Evolutionary conservation across 2,797 vertebrate species (phyloP).

Genomic region (Catamblyrhynchus diadema): DNA sequence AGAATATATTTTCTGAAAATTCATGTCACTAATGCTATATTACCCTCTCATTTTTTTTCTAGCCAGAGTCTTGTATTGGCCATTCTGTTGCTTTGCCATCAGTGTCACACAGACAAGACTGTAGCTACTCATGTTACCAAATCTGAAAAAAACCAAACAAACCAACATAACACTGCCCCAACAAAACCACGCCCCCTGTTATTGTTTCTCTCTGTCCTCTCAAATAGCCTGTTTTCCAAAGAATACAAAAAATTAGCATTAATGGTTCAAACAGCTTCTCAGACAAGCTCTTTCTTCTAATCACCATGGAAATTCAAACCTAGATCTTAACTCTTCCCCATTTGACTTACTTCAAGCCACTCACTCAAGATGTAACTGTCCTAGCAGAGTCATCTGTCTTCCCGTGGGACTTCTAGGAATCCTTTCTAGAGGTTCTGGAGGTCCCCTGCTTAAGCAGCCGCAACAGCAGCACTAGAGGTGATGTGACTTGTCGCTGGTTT

Average conservation of each 20-base stretch:
- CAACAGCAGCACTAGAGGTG: not conserved
- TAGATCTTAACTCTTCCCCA: not conserved
- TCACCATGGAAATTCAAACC: not conserved
- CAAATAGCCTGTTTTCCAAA: not conserved
- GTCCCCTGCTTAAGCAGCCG: not conserved
- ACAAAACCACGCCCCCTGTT: not conserved
- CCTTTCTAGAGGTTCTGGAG: not conserved
- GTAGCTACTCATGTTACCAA: not conserved
- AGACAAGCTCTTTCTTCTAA: not conserved
- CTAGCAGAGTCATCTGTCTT: not conserved
- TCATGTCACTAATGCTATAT: not conserved
- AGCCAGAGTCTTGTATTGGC: not conserved
- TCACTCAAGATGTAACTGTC: not conserved
- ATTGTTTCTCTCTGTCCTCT: not conserved
- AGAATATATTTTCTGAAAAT: not conserved
- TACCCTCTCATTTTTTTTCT: not conserved
- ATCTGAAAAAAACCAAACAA: not conserved
- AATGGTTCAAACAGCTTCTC: not conserved
- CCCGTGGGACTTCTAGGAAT: not conserved
- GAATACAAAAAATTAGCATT: not conserved
- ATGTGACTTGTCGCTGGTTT: not conserved
- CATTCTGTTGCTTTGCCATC: not conserved
- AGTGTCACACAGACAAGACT: not conserved
- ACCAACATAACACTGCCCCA: not conserved
- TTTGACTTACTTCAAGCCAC: slow-evolving; percentile 1